These are phyloP conservation scores for Psammodynastes pulverulentus DNA, from an alignment of 2,113 vertebrate genomes.

Conservation along the genomic window DNA sequence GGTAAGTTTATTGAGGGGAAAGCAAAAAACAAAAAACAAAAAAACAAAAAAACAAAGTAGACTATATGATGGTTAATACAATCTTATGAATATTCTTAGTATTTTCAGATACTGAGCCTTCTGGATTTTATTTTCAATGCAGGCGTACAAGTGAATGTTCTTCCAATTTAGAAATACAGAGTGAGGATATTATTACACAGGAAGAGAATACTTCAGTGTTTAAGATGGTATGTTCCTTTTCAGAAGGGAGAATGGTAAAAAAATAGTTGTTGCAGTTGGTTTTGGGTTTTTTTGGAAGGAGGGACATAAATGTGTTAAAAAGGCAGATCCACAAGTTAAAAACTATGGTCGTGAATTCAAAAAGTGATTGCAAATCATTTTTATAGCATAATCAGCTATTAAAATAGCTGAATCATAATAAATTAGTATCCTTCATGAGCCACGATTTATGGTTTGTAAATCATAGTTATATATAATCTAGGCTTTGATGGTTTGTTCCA, in stretches of 20 bases:
- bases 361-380: neutral
- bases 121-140: constrained; percentile 18
- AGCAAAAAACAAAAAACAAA: neutral
- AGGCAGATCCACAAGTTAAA: neutral
- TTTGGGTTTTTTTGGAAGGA: neutral
- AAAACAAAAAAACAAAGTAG: neutral
- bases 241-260: neutral
- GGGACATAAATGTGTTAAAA: neutral
- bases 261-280: neutral
- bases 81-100: neutral
- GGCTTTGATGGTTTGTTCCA: neutral
- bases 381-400: neutral
- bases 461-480: neutral
- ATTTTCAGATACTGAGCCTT: neutral
- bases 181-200: neutral
- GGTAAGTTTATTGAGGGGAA: neutral
- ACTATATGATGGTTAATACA: neutral
- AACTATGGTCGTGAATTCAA: neutral
- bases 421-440: neutral
- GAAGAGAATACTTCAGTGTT: neutral
- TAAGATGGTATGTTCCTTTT: constrained; percentile 19
- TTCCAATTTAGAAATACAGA: neutral
- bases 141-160: constrained; percentile 18
- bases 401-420: neutral
- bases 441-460: neutral